Conservation (phyloP, 2,888 invertebrate species). For the Amaurobius ferox region DNA sequence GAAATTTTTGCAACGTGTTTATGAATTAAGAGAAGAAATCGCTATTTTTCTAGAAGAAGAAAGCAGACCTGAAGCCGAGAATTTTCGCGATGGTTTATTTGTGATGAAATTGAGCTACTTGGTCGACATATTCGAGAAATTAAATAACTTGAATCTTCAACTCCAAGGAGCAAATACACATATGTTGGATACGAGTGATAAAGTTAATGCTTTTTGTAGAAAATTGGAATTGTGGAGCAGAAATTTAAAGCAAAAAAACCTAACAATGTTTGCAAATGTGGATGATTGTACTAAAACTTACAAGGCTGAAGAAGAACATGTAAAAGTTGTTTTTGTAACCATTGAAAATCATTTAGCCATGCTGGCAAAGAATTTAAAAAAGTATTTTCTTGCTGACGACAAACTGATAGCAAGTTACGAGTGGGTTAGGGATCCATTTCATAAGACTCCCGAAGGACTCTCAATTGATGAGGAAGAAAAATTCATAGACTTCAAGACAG, state of each 20-base stretch:
- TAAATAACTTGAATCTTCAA: constrained; percentile 52
- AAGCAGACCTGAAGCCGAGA: constrained; percentile 46
- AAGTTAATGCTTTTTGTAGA: constrained; percentile 45
- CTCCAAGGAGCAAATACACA: constrained; percentile 43
- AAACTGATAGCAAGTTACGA: constrained; percentile 58
- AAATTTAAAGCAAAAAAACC: constrained; percentile 44
- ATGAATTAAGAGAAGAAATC: constrained; percentile 23
- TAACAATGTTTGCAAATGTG: constrained; percentile 45
- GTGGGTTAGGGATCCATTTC: constrained; percentile 58
- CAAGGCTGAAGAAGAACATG: constrained; percentile 11
- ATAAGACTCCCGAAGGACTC: constrained; percentile 42
- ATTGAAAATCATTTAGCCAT: constrained; percentile 35
- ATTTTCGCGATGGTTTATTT: constrained; percentile 58
- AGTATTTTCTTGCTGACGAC: constrained; percentile 47
- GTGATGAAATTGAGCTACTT: constrained; percentile 51
- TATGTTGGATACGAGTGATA: constrained; percentile 53
- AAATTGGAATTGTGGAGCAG: constrained; percentile 57
- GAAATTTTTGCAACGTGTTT: not conserved
- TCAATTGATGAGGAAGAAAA: constrained; percentile 40
- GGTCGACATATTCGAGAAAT: constrained; percentile 56
- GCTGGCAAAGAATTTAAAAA: constrained; percentile 49
- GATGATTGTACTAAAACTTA: constrained; percentile 21
- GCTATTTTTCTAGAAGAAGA: constrained; percentile 36
- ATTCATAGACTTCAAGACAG: not conserved
- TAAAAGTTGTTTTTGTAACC: constrained; percentile 22